These are phyloP conservation scores for Itoplectis maculator DNA, from an alignment of 2,888 invertebrate genomes.

Conservation along the genomic window DNA sequence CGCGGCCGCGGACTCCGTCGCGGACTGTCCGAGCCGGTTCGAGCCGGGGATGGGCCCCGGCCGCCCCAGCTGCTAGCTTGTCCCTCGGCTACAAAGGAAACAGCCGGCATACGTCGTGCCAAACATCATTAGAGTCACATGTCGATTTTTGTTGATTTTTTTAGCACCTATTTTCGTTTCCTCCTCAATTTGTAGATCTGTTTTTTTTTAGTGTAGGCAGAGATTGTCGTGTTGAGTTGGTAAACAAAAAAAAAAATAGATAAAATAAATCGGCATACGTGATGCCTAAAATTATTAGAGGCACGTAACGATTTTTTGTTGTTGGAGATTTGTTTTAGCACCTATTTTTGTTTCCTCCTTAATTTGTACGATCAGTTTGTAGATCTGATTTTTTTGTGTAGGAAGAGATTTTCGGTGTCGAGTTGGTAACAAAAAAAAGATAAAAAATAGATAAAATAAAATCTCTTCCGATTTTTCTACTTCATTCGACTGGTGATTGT, in stretches of 20 bases:
- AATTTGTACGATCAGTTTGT: too few species aligned
- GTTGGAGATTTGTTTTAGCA: too few species aligned
- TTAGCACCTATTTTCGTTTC: conserved; percentile 52
- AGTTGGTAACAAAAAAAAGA: neutral
- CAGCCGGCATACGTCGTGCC: conserved; percentile 79
- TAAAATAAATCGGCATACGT: conserved; percentile 72
- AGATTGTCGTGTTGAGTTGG: conserved; percentile 56
- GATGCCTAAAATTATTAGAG: conserved; percentile 78
- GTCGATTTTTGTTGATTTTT: conserved; percentile 56
- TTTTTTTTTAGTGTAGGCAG: conserved; percentile 21
- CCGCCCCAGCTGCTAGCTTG: conserved; percentile 83
- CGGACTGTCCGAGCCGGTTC: conserved; percentile 75
- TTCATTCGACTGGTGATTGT: conserved; percentile 53
- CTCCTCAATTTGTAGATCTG: conserved; percentile 20
- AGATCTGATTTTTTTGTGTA: too few species aligned
- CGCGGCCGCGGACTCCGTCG: conserved; percentile 75
- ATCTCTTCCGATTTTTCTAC: conserved; percentile 6
- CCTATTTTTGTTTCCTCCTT: conserved; percentile 14
- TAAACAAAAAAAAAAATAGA: neutral
- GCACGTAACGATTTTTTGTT: conserved; percentile 62
- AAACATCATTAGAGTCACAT: conserved; percentile 76
- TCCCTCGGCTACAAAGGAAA: conserved; percentile 82
- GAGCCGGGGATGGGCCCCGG: conserved; percentile 76
- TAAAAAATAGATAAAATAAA: neutral
- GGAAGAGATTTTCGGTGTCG: conserved; percentile 55